phyloP scores from a whole-genome alignment of 2,797 vertebrate species.

The Clarias platycephalus region DNA sequence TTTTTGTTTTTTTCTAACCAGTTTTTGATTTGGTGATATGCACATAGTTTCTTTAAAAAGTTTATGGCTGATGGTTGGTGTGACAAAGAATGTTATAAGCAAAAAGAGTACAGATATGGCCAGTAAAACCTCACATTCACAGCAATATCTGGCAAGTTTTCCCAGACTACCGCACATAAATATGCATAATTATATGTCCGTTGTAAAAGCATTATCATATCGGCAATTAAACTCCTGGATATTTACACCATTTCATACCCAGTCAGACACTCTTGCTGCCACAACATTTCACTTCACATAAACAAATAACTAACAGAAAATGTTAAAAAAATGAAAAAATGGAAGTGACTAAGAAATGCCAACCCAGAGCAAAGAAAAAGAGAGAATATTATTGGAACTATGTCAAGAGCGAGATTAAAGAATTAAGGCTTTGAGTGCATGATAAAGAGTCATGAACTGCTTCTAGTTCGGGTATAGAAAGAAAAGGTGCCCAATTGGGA shows the following conservation, averaged over 20 bases:
- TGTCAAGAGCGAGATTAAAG: not conserved
- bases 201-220: not conserved
- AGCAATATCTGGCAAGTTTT: not conserved
- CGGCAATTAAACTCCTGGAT: constrained; percentile 3
- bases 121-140: not conserved
- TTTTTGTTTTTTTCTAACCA: no score
- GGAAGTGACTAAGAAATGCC: not conserved
- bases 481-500: not conserved
- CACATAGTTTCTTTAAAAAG: not conserved
- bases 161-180: not conserved
- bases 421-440: not conserved
- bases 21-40: not conserved
- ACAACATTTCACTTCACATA: not conserved
- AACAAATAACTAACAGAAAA: not conserved
- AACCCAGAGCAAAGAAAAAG: not conserved
- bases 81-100: not conserved
- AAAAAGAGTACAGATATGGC: not conserved
- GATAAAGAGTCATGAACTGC: constrained; percentile 8
- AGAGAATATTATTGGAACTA: constrained; percentile 5
- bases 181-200: not conserved
- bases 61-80: not conserved
- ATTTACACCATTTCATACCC: not conserved
- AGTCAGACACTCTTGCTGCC: not conserved
- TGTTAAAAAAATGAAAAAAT: not conserved
- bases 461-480: not conserved